Percentiles rank a stretch among this genome's conserved stretches.
Evolutionary conservation across 2,888 invertebrate species (phyloP).

Genomic region (Tenthredo notha): DNA sequence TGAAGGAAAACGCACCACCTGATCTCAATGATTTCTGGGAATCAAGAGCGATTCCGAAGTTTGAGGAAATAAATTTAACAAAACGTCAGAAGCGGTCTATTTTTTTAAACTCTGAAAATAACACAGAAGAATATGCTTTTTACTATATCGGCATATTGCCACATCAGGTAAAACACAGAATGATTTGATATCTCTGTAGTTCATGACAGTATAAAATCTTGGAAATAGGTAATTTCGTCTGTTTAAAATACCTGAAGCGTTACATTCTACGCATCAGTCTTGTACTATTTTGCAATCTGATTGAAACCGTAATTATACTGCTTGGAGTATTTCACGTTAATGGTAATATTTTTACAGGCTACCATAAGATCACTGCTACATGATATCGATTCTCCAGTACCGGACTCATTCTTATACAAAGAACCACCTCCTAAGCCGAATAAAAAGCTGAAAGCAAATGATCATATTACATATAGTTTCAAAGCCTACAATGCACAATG

Average conservation of each 20-base stretch:
- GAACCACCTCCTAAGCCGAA: neutral
- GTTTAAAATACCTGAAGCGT: neutral
- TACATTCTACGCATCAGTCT: neutral
- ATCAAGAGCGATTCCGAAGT: constrained; percentile 38
- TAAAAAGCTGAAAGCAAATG: neutral
- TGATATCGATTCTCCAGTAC: constrained; percentile 34
- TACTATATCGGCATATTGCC: constrained; percentile 50
- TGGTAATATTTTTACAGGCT: neutral
- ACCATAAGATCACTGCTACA: constrained; percentile 39
- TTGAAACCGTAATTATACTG: neutral
- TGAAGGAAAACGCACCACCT: constrained; percentile 29
- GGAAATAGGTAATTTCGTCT: neutral
- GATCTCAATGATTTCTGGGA: constrained; percentile 45
- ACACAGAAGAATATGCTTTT: constrained; percentile 8
- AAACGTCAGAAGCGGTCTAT: constrained; percentile 41
- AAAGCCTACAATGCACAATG: constrained; percentile 48
- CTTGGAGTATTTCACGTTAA: neutral
- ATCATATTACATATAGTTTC: constrained; percentile 42
- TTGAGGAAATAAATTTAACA: constrained; percentile 35
- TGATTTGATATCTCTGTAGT: neutral
- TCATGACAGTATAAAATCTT: neutral
- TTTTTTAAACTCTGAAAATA: constrained; percentile 6
- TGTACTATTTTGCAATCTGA: neutral
- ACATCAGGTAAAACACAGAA: constrained; percentile 42
- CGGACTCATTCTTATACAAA: constrained; percentile 28